phyloP scores from a whole-genome alignment of 2,888 invertebrate species.

The Steinernema hermaphroditum region DNA sequence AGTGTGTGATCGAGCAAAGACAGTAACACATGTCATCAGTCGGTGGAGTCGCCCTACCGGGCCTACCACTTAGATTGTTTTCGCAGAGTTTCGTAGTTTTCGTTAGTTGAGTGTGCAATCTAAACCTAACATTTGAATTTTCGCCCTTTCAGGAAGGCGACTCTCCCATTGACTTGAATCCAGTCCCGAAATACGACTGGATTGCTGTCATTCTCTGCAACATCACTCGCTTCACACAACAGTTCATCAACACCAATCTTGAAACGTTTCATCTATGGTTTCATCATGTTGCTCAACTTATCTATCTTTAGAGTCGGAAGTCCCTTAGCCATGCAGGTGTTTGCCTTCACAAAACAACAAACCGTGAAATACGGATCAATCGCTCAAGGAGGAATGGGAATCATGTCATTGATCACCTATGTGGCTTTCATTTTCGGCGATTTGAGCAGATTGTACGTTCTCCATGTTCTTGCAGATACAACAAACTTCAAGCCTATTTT shows the following conservation, averaged over 20 bases:
- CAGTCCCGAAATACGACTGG: constrained; percentile 53
- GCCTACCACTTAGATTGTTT: constrained; percentile 34
- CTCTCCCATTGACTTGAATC: neutral
- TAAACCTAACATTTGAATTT: no score
- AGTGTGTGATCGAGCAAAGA: constrained; percentile 39
- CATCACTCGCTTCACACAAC: constrained; percentile 67
- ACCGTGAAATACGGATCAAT: constrained; percentile 67
- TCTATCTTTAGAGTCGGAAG: constrained; percentile 58
- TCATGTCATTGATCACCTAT: constrained; percentile 65
- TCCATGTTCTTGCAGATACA: no score
- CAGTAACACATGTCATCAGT: constrained; percentile 33
- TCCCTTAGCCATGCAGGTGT: constrained; percentile 68
- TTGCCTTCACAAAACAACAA: constrained; percentile 66
- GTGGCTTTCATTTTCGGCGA: constrained; percentile 65
- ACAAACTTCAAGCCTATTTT: constrained; percentile 1
- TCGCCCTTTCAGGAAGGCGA: neutral
- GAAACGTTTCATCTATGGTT: constrained; percentile 66
- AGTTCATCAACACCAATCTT: constrained; percentile 68
- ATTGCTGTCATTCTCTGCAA: constrained; percentile 55
- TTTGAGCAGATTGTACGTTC: constrained; percentile 50
- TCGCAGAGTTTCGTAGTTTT: no score
- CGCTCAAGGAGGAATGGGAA: constrained; percentile 63
- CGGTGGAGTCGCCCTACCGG: constrained; percentile 26
- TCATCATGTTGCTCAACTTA: neutral
- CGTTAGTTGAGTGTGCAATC: no score